These are phyloP conservation scores for Taurulus bubalis DNA, from an alignment of 2,113 vertebrate species.

Conservation along the genomic window DNA sequence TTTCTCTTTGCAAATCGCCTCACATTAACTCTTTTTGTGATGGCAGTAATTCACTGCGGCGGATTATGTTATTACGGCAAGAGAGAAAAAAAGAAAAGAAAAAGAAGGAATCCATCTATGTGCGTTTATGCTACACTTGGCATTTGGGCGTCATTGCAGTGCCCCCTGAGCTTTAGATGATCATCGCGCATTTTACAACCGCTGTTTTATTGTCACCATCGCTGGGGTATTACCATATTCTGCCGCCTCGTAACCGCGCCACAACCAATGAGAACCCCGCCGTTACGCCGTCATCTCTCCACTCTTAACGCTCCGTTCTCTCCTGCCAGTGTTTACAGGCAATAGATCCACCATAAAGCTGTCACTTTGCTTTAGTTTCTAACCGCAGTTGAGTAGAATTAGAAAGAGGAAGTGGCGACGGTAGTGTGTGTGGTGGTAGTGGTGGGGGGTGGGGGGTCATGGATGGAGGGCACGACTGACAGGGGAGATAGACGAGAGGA, in stretches of 20 bases:
- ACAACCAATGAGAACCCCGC: slow-evolving; percentile 39
- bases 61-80: slow-evolving; percentile 22
- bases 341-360: slow-evolving; percentile 18
- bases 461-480: slow-evolving; percentile 7
- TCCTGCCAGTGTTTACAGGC: slow-evolving; percentile 36
- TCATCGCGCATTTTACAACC: slow-evolving; percentile 51
- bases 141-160: slow-evolving; percentile 43
- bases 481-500: neutral
- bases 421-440: neutral
- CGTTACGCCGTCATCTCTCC: neutral
- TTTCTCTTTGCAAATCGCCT: neutral
- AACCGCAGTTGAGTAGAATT: slow-evolving; percentile 16
- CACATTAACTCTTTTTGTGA: slow-evolving; percentile 31
- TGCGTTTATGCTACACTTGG: slow-evolving; percentile 48
- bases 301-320: slow-evolving; percentile 13
- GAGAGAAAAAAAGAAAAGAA: slow-evolving; percentile 13
- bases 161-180: slow-evolving; percentile 50
- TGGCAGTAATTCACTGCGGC: slow-evolving; percentile 21
- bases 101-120: slow-evolving; percentile 7
- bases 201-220: slow-evolving; percentile 41
- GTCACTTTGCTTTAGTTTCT: slow-evolving; percentile 37
- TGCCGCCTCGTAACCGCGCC: slow-evolving; percentile 45
- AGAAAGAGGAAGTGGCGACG: neutral
- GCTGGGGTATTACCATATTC: slow-evolving; percentile 45
- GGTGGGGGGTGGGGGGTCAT: neutral